Base-by-base conservation (phyloP, 1,140 invertebrate species). In the Dinoponera quadriceps region DNA sequence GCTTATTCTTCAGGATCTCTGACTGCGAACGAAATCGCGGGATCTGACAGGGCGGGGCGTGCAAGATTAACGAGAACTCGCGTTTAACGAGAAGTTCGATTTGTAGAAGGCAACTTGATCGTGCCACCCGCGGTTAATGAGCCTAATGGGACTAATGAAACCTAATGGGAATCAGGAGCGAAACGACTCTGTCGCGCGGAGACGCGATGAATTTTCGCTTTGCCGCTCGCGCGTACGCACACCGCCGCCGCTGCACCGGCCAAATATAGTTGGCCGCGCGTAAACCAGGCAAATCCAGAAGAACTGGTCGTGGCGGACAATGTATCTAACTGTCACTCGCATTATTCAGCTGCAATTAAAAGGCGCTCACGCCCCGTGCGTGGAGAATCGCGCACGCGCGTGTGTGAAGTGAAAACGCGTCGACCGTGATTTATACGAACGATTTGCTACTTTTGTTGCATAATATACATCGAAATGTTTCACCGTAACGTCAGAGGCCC, bases 91-190 rank as follows among this genome's bases (percentile, higher is more conserved):
- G 27, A 66, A 54, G 68, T 48, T 78, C 84, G 85, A 86, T 85
- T 86, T 81, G 74, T 66, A 80, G 51, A 27, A 44, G 27, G 60
- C 59, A 38, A 13, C n/a, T 29, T 55, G 75, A 86, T 82, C 80
- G 57, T 16, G 49, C 84, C 77, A 82, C 83, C 83, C 78, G 71
- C 51, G 51, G 80, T 87, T 86, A 83, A 87, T 86, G 85, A 86
- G 74, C 80, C 29, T 86, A 86, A 87, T 86, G 65, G 71, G 65
- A 75, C 55, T 44, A 44, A 44, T 44, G 38, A 44, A 44, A 44
- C 38, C 38, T 44, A 44, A 44, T 44, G 38, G 38, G 38, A 44
- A 84, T 84, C 59, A 14, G 29, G 49, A 55, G 49, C 1, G 38
- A 74, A 71, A 85, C 60, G 38, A 78, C 69, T 86, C 72, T 51